Percentiles rank a stretch among this genome's conserved stretches.
Conservation (phyloP, 2,888 invertebrate species). For the Hirtodrosophila duncani region DNA sequence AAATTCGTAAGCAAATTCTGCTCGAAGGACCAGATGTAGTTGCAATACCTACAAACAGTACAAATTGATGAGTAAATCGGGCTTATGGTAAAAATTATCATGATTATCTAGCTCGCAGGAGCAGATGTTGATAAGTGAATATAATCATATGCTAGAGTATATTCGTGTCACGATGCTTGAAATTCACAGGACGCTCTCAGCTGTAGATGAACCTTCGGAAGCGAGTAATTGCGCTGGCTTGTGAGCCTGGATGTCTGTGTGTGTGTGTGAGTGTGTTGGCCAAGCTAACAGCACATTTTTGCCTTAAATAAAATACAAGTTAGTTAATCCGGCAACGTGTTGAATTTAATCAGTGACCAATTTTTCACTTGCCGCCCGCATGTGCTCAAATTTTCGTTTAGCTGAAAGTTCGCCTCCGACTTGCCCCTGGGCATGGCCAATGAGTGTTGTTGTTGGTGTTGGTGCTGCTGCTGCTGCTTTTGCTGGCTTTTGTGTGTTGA, state of each 20-base stretch:
- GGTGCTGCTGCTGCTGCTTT: conserved; percentile 6
- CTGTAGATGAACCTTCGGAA: too few species aligned
- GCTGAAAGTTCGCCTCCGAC: conserved; percentile 6
- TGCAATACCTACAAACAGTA: too few species aligned
- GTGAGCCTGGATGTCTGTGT: conserved; percentile 8
- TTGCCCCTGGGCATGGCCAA: conserved; percentile 1
- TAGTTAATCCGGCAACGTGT: conserved; percentile 72
- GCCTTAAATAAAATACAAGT: conserved; percentile 69
- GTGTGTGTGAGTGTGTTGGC: conserved; percentile 56
- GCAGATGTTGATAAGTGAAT: too few species aligned
- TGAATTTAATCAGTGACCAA: conserved; percentile 72
- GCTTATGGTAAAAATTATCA: too few species aligned
- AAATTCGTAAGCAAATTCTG: too few species aligned
- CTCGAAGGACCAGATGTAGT: too few species aligned
- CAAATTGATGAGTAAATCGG: too few species aligned
- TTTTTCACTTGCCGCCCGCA: conserved; percentile 55
- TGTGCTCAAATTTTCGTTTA: conserved; percentile 9
- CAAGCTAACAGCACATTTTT: conserved; percentile 69
- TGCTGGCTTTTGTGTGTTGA: conserved; percentile 14
- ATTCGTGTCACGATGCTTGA: too few species aligned
- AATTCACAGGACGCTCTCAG: too few species aligned
- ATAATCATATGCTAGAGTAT: too few species aligned
- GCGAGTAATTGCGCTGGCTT: not conserved
- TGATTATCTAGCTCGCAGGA: too few species aligned
- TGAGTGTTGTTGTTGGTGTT: conserved; percentile 11